These are phyloP conservation scores for Hypsopygia costalis DNA, from an alignment of 2,888 invertebrate genomes.

Conservation along the genomic window DNA sequence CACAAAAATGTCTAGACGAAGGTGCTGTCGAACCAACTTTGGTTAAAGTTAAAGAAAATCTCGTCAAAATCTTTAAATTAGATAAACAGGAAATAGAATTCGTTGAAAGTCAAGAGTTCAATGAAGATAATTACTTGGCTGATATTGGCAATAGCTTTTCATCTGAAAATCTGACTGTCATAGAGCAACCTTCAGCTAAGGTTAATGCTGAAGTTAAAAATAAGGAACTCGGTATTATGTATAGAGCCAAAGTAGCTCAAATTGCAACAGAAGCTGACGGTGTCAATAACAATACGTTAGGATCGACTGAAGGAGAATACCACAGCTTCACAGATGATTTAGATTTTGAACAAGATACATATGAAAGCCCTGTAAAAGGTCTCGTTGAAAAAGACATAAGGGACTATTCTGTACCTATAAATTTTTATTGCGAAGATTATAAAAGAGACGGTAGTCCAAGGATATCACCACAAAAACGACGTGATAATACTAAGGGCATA, in stretches of 20 bases:
- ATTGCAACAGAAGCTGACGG: slow-evolving; percentile 26
- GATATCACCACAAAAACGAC: slow-evolving; percentile 45
- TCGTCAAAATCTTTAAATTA: slow-evolving; percentile 45
- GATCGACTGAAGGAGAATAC: slow-evolving; percentile 64
- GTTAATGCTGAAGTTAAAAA: slow-evolving; percentile 12
- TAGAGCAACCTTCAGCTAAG: slow-evolving; percentile 28
- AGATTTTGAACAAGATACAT: slow-evolving; percentile 53
- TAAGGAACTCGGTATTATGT: slow-evolving; percentile 16
- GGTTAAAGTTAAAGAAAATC: slow-evolving; percentile 43
- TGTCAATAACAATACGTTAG: slow-evolving; percentile 31
- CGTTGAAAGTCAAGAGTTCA: slow-evolving; percentile 68
- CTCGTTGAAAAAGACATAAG: slow-evolving; percentile 70
- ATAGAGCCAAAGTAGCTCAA: slow-evolving; percentile 31
- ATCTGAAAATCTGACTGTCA: slow-evolving; percentile 49
- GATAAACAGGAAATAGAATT: slow-evolving; percentile 44
- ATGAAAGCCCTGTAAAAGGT: slow-evolving; percentile 69
- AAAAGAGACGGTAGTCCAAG: slow-evolving; percentile 37
- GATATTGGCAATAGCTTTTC: slow-evolving; percentile 55
- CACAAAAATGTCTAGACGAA: slow-evolving; percentile 42
- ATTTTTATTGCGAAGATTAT: slow-evolving; percentile 66
- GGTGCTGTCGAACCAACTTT: slow-evolving; percentile 19
- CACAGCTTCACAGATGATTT: slow-evolving; percentile 66
- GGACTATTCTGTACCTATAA: slow-evolving; percentile 70
- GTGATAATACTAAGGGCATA: slow-evolving; percentile 29
- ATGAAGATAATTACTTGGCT: slow-evolving; percentile 63